A percentile compares a stretch with the other conserved stretches of the same genome.
These are phyloP conservation scores for Pseudomugil gertrudae DNA, from an alignment of 2,797 vertebrate genomes.

Conservation along the genomic window DNA sequence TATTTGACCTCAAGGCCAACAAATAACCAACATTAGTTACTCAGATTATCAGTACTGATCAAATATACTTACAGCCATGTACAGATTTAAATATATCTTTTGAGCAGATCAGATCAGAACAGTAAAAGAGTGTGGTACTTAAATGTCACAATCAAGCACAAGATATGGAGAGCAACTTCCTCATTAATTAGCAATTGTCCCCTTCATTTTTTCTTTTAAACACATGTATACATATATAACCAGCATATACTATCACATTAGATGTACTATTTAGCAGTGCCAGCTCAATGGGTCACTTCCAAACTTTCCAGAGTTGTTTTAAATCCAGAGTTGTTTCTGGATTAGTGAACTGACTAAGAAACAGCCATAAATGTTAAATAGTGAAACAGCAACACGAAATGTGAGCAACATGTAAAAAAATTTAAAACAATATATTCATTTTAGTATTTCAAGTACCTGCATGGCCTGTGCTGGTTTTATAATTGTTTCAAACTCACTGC, in stretches of 20 bases:
- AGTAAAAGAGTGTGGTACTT: background rate
- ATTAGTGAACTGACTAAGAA: background rate
- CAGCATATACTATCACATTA: background rate
- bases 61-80: background rate
- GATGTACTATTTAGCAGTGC: background rate
- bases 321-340: background rate
- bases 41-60: background rate
- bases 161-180: background rate
- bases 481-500: constrained; percentile 5
- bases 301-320: background rate
- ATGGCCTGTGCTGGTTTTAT: background rate
- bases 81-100: background rate
- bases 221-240: background rate
- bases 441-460: background rate
- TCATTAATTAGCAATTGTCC: background rate
- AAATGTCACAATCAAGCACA: background rate
- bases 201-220: background rate
- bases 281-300: too few relatives aligned
- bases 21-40: background rate
- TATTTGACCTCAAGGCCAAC: background rate
- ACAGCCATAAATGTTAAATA: background rate
- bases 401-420: background rate
- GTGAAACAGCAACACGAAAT: background rate
- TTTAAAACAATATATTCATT: too few relatives aligned
- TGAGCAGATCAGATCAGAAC: background rate